Percentiles rank a stretch among this genome's conserved stretches.
Evolutionary conservation across 2,113 vertebrate genomes (phyloP).

Genomic region (Muscicapa adusta): DNA sequence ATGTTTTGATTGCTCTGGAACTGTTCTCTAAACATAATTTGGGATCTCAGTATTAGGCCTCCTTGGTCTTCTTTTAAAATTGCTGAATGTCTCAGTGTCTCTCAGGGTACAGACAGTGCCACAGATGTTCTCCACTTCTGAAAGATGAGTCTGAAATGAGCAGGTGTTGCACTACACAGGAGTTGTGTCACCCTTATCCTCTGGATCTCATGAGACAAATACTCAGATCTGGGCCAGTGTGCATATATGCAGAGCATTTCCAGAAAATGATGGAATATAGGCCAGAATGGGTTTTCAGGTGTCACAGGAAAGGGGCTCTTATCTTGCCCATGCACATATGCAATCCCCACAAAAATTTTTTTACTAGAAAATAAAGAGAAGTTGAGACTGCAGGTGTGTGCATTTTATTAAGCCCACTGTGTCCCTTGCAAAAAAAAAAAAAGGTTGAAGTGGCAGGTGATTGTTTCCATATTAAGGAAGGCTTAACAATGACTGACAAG

Average conservation of each 20-base stretch:
- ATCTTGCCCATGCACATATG: neutral
- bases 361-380: neutral
- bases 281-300: neutral
- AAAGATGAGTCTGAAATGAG: neutral
- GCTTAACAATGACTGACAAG: constrained; percentile 34
- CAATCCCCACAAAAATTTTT: neutral
- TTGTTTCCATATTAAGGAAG: constrained; percentile 12
- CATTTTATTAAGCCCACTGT: neutral
- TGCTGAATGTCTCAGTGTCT: neutral
- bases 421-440: neutral
- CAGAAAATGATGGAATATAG: neutral
- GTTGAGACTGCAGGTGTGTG: neutral
- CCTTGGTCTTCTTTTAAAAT: neutral
- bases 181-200: neutral
- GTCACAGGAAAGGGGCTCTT: neutral
- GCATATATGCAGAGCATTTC: neutral
- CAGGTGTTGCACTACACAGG: fast-evolving
- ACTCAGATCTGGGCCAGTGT: neutral
- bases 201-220: neutral
- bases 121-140: fast-evolving
- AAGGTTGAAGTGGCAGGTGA: neutral
- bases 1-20: neutral
- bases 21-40: neutral
- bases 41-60: neutral
- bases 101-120: neutral